Evolutionary conservation across 2,113 vertebrate species (phyloP), one percentile per base, ranked within the genome.

Genomic region (Plecturocebus donacophilus): DNA sequence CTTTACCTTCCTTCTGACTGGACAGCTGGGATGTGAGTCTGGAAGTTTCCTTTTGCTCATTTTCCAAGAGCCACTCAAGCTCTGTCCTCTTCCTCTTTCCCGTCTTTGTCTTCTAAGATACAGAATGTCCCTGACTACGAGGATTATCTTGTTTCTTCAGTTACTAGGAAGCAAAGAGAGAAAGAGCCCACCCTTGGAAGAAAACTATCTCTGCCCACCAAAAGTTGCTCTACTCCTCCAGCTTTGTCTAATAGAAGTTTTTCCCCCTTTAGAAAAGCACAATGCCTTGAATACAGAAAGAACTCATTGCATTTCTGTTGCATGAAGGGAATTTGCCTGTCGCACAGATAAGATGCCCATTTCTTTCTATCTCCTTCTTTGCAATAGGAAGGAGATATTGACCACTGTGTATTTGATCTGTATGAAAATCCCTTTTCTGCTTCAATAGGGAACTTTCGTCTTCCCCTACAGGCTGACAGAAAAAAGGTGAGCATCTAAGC

Each of bases 61-160:
- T 96, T 95, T 76, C 79, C 54, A 40, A 92, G 76, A 91, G 75
- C 49, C 83, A 70, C 19, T 47, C 68, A 68, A 25, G 32, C 58
- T 42, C 16, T 21, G 47, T 87, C 73, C 16, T 68, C 35, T 54
- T 38, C 66, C 5, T 76, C 56, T 47, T 84, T 12, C 61, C 4
- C 4, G 0, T 49, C 49, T 56, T 81, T 54, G 38, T 90, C 93
- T 82, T 85, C 73, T n/a, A 56, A 86, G 91, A 91, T 21, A 19
- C 35, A 70, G 40, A 68, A 40, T 71, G n/a, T 45, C 45, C 68
- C 27, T 2, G 13, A 49, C 30, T 27, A 35, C 70, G 80, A 38
- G 47, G 20, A 12, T 87, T 89, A 93, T 95, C 82, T 97, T 42
- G 61, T 75, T 93, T 97, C 86, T 88, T 95, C 73, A 70, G 73